These are phyloP conservation scores for Mastomys natalensis DNA, from an alignment of 2,113 vertebrate species.

Conservation along the genomic window DNA sequence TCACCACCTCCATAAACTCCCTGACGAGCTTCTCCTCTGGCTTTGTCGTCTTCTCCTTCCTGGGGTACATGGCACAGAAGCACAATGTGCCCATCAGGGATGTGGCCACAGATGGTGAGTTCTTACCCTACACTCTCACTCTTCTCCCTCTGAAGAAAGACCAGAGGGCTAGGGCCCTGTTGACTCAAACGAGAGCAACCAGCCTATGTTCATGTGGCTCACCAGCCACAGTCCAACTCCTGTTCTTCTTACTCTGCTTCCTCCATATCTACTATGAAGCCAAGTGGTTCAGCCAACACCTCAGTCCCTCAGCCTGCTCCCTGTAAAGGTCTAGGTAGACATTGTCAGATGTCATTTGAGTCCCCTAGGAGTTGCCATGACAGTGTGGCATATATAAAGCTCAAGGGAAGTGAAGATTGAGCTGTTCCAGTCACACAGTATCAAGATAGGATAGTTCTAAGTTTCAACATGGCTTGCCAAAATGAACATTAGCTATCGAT, in stretches of 20 bases:
- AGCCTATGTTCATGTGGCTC: fast-evolving
- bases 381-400: fast-evolving
- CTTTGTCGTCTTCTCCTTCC: constrained; percentile 95
- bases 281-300: no score
- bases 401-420: no score
- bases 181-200: neutral
- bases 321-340: neutral
- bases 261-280: neutral
- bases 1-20: constrained; percentile 95
- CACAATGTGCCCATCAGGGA: constrained; percentile 93
- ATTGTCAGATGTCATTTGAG: neutral
- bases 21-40: constrained; percentile 96
- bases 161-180: neutral
- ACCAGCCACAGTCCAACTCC: fast-evolving
- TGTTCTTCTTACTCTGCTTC: neutral
- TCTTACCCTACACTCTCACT: neutral
- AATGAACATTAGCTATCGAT: neutral
- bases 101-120: constrained; percentile 93
- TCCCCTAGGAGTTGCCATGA: neutral
- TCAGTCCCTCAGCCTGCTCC: neutral
- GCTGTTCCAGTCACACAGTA: fast-evolving
- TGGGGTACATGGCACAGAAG: constrained; percentile 94
- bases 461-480: neutral
- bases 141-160: neutral
- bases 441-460: fast-evolving